Evolutionary conservation across 2,113 vertebrate genomes (phyloP), one percentile per base, ranked within the genome.

Genomic region (Ondatra zibethicus): DNA sequence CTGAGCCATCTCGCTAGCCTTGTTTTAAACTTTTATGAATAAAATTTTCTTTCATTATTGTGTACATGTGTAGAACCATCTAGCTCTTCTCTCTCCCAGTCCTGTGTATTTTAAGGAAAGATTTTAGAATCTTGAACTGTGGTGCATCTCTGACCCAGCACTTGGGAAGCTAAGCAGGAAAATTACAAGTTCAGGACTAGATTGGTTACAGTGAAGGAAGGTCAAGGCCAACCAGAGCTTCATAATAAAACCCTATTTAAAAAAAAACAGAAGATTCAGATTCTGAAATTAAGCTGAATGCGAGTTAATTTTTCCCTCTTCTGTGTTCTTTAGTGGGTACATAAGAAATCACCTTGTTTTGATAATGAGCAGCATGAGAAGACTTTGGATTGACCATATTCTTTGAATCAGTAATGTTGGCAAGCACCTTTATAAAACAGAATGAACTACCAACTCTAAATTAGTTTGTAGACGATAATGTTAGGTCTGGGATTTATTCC

Each of bases 341-440:
- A 85, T 91, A 55, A 93, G 78, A 95, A 95, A n/a, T 27, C 66
- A 95, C 63, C 1, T 94, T 93, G 63, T 96, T 93, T 88, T 94
- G 96, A 95, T 96, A 77, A 97, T 91, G 84, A 96, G 92, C 90
- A 92, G 19, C 86, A 91, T 93, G 95, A 95, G 94, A 95, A 89
- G 42, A 91, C 63, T 1, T 2, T 89, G 96, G 94, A 76, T 96
- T 89, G 89, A 95, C 94, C 45, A 17, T 92, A 88, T 89, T 68
- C 6, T 97, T 78, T 93, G 93, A 92, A 80, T 96, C 72, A 85
- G 61, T 97, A 90, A 78, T 96, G 55, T 65, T 96, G 89, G 93
- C 70, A 97, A 97, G n/a, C 8, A 9, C 93, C 89, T 96, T 92
- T 55, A 70, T 80, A 76, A 97, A 97, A 94, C 94, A 88, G 66